Evolutionary conservation across 2,888 invertebrate species (phyloP), one percentile per base, ranked within the genome.

Genomic region (Unio delphinus): DNA sequence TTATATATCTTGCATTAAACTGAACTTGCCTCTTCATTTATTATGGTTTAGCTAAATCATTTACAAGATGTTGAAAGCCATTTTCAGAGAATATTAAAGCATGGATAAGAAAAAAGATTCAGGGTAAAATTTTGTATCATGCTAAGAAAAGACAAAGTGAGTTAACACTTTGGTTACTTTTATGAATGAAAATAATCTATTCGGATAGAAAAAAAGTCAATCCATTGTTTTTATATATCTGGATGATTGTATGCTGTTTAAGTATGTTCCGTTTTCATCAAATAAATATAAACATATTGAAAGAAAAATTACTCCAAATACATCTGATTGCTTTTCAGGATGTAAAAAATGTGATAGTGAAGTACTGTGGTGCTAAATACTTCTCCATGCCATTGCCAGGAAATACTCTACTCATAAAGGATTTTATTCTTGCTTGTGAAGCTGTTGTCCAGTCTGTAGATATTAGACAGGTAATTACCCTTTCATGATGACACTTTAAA

Each of bases 361-460:
- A 94, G 81, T 93, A 94, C 86, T 92, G 96, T 83, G 96, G 96
- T 34, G 94, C 96, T 20, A 92, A 95, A 67, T 95, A 97, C 89
- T 93, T 97, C 77, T 96, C 96, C 60, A 91, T 96, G 55, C 94
- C 96, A 76, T 91, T 98, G 61, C 96, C 96, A 59, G 98, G 98
- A 0, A 95, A 95, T 83, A 95, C 96, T 1, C 91, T 98, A 68
- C 91, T 98, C 2, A 91, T 96, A 65, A 91, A 96, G 68, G 97
- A 98, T 91, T 94, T 97, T 83, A 94, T 98, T 56, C 95, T 95
- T 86, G 97, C 97, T 15, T 95, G 96, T 78, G 95, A 96, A 61
- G 94, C 95, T 28, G 94, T 98, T 75, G 92, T 97, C 72, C 95
- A 95, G 82, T 94, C 94, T 23, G 92, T 94, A 20, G 96, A 96